phyloP scores from a whole-genome alignment of 2,113 vertebrate species.

The Nannospalax galili region DNA sequence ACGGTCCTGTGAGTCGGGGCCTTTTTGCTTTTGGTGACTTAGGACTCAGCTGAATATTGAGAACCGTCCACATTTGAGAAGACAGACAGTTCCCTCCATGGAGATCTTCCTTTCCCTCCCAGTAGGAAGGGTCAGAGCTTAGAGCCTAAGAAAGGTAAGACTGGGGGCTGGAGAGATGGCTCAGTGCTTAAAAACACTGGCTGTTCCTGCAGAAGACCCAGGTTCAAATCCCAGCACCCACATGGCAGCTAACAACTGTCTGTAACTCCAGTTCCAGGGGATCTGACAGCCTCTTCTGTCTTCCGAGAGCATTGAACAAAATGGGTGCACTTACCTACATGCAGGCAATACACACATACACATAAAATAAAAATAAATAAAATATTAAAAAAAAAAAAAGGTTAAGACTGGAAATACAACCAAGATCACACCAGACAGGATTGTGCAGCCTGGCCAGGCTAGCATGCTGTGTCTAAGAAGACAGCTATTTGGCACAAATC shows the following conservation, averaged over 20 bases:
- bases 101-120: not conserved
- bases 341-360: too few species aligned
- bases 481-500: not conserved
- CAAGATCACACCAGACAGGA: not conserved
- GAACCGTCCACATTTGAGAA: too few species aligned
- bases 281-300: too few species aligned
- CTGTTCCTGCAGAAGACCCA: too few species aligned
- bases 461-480: not conserved
- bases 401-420: not conserved
- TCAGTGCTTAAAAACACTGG: too few species aligned
- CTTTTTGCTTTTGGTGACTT: not conserved
- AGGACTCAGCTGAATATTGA: not conserved
- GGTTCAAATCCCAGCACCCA: too few species aligned
- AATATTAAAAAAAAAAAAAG: not conserved
- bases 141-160: not conserved
- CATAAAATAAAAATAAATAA: too few species aligned
- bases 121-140: not conserved
- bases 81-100: fast-evolving
- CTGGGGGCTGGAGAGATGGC: too few species aligned
- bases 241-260: too few species aligned
- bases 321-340: too few species aligned
- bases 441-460: not conserved
- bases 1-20: not conserved
- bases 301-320: too few species aligned
- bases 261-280: too few species aligned